phyloP scores from a whole-genome alignment of 2,113 vertebrate genomes.

The Nicator chloris region DNA sequence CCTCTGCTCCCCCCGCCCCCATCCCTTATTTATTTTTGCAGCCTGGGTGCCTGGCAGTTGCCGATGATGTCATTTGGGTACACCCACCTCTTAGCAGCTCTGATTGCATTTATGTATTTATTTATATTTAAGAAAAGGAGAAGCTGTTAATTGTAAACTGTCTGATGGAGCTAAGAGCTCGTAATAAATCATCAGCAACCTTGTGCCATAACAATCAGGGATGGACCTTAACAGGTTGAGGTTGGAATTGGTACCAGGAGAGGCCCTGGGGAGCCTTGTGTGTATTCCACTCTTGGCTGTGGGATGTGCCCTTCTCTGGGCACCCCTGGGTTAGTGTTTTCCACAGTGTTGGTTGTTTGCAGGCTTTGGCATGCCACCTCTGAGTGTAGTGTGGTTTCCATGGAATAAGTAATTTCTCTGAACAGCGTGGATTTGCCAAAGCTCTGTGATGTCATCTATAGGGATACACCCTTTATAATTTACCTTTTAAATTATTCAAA shows the following conservation, averaged over 20 bases:
- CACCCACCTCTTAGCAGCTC: conserved; percentile 38
- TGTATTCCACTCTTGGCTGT: background rate
- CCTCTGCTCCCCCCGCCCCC: background rate
- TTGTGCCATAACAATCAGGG: background rate
- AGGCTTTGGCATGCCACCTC: background rate
- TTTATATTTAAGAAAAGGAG: conserved; percentile 60
- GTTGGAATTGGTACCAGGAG: background rate
- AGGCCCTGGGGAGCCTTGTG: fast-evolving
- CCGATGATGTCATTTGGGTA: conserved; percentile 53
- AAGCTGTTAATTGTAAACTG: conserved; percentile 61
- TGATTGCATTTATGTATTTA: conserved; percentile 56
- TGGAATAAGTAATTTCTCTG: background rate
- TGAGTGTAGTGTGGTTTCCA: background rate
- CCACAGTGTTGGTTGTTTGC: background rate
- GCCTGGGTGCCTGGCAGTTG: conserved; percentile 29
- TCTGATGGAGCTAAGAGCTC: conserved; percentile 51
- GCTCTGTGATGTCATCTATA: background rate
- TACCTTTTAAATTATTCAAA: background rate
- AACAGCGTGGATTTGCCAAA: background rate
- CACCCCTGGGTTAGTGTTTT: background rate
- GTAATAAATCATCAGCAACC: conserved; percentile 58
- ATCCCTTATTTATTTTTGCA: conserved; percentile 47
- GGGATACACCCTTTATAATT: background rate
- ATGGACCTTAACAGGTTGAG: background rate
- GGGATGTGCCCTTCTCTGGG: background rate